phyloP scores from a whole-genome alignment of 2,113 vertebrate species.

The Pluvialis apricaria region DNA sequence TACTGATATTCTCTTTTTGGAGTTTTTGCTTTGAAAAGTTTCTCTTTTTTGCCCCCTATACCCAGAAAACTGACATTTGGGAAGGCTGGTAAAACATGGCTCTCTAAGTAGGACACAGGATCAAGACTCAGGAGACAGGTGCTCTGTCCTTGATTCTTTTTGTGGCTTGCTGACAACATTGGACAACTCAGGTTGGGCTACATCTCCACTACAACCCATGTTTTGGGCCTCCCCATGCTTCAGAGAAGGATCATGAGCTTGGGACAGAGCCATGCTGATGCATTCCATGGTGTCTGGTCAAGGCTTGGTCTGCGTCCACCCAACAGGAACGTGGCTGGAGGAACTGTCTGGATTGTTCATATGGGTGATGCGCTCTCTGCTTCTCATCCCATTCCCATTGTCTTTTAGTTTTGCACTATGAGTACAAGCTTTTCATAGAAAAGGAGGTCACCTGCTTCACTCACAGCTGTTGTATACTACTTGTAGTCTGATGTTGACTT shows the following conservation, averaged over 20 bases:
- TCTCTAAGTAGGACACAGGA: not conserved
- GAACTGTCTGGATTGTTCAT: fast-evolving
- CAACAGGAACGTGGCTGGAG: not conserved
- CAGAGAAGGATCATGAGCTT: not conserved
- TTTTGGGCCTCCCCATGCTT: not conserved
- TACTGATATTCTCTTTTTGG: not conserved
- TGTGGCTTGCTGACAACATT: not conserved
- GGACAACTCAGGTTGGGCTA: not conserved
- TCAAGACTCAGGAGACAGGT: not conserved
- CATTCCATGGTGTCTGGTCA: not conserved
- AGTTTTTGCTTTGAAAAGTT: not conserved
- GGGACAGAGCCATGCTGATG: not conserved
- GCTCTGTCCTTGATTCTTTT: not conserved
- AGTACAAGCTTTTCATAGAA: not conserved
- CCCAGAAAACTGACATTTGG: not conserved
- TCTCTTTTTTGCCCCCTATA: not conserved
- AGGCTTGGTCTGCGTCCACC: not conserved
- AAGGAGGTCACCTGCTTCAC: not conserved
- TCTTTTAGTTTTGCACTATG: not conserved
- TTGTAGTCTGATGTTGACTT: not conserved
- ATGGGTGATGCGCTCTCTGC: fast-evolving
- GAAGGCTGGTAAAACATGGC: not conserved
- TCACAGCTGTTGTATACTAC: not conserved
- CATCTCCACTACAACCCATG: not conserved
- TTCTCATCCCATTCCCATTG: not conserved